Base-by-base conservation (phyloP, 2,797 vertebrate genomes). In the Acanthurus lineatus region DNA sequence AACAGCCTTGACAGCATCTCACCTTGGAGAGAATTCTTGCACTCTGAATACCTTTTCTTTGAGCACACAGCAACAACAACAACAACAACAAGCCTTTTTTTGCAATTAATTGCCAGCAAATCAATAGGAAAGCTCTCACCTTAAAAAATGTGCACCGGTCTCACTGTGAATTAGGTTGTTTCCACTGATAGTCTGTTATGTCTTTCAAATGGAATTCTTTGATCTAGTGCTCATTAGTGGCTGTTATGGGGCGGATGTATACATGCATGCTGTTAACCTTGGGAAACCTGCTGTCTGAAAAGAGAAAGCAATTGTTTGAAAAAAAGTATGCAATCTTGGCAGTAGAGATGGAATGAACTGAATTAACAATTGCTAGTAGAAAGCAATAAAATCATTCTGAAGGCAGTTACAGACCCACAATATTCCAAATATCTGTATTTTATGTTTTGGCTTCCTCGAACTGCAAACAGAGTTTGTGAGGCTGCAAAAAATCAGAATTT, bases 1-100 rank as follows among this genome's bases (percentile, higher is more conserved):
- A 86, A 86, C 86, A 88, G 89, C 89, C 70, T 76, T 40, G 88
- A 88, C 80, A 79, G 74, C 64, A 8, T 82, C 78, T 88, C 79
- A 88, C 73, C 79, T 81, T 75, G 81, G 49, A 74, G 60, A 86
- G 40, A 79, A 77, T 77, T 76, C 76, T 65, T 77, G 49, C 79
- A 58, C 54, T 81, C 62, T 66, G 57, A 88, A 86, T 68, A 76
- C 70, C 83, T 78, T 87, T 82, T 77, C 73, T 83, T 71, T 79
- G 25, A 77, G n/a, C 47, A 78, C 66, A 84, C 72, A 69, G 74
- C 58, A 73, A 75, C 53, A 74, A 77, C 60, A 61, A 61, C 59
- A n/a, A 42, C 65, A 72, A 84, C 68, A 84, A 59, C 19, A 80
- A 76, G 59, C 51, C 52, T 52, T 83, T 52, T 83, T 60, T 85